These are phyloP conservation scores for Nesogale talazaci DNA, from an alignment of 2,113 vertebrate species.

Conservation along the genomic window DNA sequence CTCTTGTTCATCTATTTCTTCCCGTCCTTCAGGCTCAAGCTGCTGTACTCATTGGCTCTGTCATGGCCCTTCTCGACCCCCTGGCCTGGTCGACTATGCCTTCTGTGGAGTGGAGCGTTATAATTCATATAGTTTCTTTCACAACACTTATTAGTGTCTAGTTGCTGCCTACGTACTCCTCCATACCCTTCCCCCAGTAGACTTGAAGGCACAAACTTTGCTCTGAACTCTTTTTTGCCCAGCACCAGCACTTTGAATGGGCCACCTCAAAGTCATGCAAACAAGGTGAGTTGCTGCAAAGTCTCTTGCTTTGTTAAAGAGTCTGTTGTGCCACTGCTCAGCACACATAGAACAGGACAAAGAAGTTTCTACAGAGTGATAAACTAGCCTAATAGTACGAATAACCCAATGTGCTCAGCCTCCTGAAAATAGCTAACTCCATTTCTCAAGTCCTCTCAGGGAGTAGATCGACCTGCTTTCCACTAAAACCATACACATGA, in stretches of 20 bases:
- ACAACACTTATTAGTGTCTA: background rate
- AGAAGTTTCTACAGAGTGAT: background rate
- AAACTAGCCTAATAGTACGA: constrained; percentile 4
- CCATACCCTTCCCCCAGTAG: background rate
- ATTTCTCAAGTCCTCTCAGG: constrained; percentile 62
- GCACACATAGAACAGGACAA: background rate
- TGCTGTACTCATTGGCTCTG: background rate
- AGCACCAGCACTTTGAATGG: background rate
- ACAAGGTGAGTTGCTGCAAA: background rate
- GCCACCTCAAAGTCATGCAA: background rate
- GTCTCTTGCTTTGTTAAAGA: background rate
- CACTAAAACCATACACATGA: constrained; percentile 60
- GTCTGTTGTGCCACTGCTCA: background rate
- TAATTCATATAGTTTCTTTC: background rate
- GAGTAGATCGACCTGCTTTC: constrained; percentile 65
- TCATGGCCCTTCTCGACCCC: background rate
- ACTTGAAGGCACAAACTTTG: background rate
- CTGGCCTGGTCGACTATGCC: background rate
- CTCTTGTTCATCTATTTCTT: background rate
- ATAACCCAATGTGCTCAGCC: constrained; percentile 39
- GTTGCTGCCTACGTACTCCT: background rate
- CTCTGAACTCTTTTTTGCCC: background rate
- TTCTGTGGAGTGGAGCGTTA: background rate
- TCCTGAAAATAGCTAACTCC: constrained; percentile 62
- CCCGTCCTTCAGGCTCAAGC: background rate